Evolutionary conservation across 1,140 invertebrate species (phyloP).

Genomic region (Paraescarpia echinospica): DNA sequence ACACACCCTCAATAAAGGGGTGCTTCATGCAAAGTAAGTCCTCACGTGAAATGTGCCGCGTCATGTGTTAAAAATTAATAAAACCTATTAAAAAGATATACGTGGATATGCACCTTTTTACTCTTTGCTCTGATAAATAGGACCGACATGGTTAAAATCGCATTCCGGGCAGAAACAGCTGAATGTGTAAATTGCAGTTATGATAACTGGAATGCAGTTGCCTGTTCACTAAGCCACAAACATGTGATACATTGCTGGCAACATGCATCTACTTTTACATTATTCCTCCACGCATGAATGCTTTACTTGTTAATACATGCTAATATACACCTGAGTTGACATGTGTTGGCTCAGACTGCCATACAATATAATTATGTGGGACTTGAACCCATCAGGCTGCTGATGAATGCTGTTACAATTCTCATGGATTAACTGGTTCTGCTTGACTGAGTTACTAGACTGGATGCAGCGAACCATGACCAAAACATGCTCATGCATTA

Average conservation of each 20-base stretch:
- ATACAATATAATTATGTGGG: not conserved
- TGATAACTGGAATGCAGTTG: too few species aligned
- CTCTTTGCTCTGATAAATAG: too few species aligned
- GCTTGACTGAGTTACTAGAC: not conserved
- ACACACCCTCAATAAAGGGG: slow-evolving; percentile 50
- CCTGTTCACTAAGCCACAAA: too few species aligned
- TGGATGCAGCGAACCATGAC: not conserved
- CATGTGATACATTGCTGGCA: too few species aligned
- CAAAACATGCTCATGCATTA: not conserved
- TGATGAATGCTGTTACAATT: not conserved
- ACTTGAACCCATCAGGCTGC: not conserved
- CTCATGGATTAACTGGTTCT: not conserved
- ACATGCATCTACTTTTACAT: too few species aligned
- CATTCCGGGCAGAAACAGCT: too few species aligned
- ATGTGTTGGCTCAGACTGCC: not conserved
- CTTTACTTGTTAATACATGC: not conserved
- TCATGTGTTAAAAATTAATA: not conserved
- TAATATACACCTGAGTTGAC: not conserved
- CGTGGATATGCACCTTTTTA: too few species aligned
- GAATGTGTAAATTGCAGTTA: too few species aligned
- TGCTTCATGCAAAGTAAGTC: slow-evolving; percentile 48
- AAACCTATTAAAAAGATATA: not conserved
- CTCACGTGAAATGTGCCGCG: not conserved
- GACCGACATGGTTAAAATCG: too few species aligned
- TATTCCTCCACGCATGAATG: too few species aligned